Base-by-base conservation (phyloP, 2,797 vertebrate species). In the Pangasius larnaudii region DNA sequence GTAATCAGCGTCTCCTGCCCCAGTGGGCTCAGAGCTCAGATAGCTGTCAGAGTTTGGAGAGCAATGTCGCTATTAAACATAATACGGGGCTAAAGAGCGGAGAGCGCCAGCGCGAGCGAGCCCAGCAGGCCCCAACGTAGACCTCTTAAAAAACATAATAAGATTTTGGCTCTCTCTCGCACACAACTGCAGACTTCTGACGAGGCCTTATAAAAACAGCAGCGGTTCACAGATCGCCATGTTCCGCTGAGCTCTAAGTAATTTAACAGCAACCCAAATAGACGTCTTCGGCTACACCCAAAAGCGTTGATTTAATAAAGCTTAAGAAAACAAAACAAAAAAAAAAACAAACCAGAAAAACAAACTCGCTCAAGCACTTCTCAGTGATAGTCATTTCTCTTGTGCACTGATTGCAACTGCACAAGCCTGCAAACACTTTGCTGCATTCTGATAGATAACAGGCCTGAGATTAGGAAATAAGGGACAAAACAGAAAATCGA, bases 61-160 rank as follows among this genome's bases (percentile, higher is more conserved):
- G 46, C 59, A 84, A 87, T n/a, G 83, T 39, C 69, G 88, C 86
- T 89, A 89, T 88, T 92, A 91, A 91, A 89, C 90, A 84, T 88
- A 90, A 93, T 89, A 90, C n/a, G 18, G 9, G 67, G 86, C 86
- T 86, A 91, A 90, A 86, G 86, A 84, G 84, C 1, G 33, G 74
- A 75, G 49, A 77, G 69, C 75, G 85, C 72, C 84, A 89, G 88
- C 36, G 53, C 30, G 77, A 86, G 46, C 30, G 61, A 86, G 72
- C 74, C 84, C 89, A 85, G 90, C 75, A 72, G 90, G 88, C 91
- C 84, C 86, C 89, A 61, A 84, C 53, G 80, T 86, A 91, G 88
- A 88, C 83, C 89, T 88, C 91, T 89, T 88, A 86, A 89, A 91
- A 91, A 86, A 87, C 88, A 85, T 88, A 92, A 92, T 89, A 89